A percentile compares a stretch with the other conserved stretches of the same genome.
phyloP scores from a whole-genome alignment of 2,113 vertebrate genomes.

The Zootoca vivipara region DNA sequence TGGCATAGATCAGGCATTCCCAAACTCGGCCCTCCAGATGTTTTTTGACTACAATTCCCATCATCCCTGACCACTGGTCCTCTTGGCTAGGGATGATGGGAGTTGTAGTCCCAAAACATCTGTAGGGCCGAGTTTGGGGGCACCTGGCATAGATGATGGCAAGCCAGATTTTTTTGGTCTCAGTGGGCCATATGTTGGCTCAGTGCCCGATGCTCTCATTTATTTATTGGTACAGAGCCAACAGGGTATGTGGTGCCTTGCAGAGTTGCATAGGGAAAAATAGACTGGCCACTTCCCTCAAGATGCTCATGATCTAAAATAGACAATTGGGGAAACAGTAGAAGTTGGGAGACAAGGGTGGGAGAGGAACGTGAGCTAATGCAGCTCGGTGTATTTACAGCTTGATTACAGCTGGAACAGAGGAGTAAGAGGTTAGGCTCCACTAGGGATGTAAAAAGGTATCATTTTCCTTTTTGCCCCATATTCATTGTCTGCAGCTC shows the following conservation, averaged over 20 bases:
- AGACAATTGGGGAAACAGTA: not conserved
- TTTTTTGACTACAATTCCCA: too few relatives aligned
- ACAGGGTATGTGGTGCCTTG: not conserved
- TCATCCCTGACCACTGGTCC: too few relatives aligned
- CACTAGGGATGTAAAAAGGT: not conserved
- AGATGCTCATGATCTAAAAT: not conserved
- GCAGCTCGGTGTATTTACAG: not conserved
- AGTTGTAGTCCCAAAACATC: too few relatives aligned
- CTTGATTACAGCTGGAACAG: not conserved
- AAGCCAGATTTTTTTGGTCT: too few relatives aligned
- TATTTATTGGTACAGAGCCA: not conserved
- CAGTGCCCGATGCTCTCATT: not conserved
- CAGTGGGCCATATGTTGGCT: too few relatives aligned
- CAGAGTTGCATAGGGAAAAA: not conserved
- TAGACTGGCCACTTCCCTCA: not conserved
- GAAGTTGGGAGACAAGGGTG: not conserved
- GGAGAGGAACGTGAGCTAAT: not conserved
- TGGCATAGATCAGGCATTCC: too few relatives aligned
- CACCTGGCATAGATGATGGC: too few relatives aligned
- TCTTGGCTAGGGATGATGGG: too few relatives aligned
- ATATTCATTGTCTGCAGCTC: too few relatives aligned
- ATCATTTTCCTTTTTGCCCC: too few relatives aligned
- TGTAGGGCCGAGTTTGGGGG: too few relatives aligned
- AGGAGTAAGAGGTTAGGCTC: not conserved
- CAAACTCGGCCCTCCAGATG: too few relatives aligned